Percentiles rank a stretch among this genome's conserved stretches.
phyloP scores from a whole-genome alignment of 1,140 invertebrate species.

The Hirudo medicinalis region DNA sequence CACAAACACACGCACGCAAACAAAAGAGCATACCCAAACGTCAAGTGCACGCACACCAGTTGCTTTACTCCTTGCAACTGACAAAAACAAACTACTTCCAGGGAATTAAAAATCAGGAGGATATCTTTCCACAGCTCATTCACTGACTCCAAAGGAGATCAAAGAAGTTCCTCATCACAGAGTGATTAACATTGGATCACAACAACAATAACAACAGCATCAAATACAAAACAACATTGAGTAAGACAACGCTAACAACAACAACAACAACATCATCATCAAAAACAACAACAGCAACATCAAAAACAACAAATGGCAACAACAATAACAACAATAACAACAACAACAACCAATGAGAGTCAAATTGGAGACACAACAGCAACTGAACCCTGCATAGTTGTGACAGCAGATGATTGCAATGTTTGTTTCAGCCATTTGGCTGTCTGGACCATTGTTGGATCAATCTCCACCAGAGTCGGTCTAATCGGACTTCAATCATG shows the following conservation, averaged over 20 bases:
- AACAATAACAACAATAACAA: conserved; percentile 5
- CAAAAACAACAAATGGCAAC: neutral
- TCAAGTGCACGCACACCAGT: too few species aligned
- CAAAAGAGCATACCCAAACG: too few species aligned
- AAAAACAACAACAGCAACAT: neutral
- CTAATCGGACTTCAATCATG: too few species aligned
- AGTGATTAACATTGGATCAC: neutral
- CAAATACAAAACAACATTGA: too few species aligned
- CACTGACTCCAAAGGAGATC: neutral
- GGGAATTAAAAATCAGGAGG: too few species aligned
- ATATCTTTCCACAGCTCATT: too few species aligned
- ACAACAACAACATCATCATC: neutral
- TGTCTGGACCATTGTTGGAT: neutral
- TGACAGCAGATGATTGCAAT: neutral
- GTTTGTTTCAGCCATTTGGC: neutral
- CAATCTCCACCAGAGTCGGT: neutral
- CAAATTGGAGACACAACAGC: neutral
- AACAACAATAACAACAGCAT: neutral
- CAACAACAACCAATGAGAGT: neutral
- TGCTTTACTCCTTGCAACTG: too few species aligned
- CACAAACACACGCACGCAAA: too few species aligned
- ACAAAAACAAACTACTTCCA: too few species aligned
- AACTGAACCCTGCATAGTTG: neutral
- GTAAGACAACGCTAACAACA: too few species aligned
- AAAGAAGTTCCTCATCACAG: neutral